Percentiles rank a stretch among this genome's conserved stretches.
phyloP scores from a whole-genome alignment of 1,140 invertebrate genomes.

The Drosophila repletoides region DNA sequence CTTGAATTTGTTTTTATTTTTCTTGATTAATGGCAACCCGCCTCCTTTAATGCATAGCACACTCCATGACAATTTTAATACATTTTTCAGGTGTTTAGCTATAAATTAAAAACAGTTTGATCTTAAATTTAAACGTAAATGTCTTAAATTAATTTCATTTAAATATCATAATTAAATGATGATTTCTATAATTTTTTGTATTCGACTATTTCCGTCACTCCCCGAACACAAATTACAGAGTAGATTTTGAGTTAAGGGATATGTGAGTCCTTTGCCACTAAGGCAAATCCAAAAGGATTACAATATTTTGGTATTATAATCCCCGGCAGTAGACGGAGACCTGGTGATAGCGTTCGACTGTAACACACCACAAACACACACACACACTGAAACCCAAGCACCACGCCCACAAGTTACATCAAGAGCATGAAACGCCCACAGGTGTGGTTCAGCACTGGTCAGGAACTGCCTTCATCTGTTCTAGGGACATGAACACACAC shows the following conservation, averaged over 20 bases:
- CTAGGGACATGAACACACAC: slow-evolving; percentile 26
- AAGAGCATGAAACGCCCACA: slow-evolving; percentile 28
- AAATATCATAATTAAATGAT: too few relatives aligned
- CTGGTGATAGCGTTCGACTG: slow-evolving; percentile 37
- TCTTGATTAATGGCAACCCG: too few relatives aligned
- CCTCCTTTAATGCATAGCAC: too few relatives aligned
- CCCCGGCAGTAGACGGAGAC: slow-evolving; percentile 57
- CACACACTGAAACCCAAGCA: slow-evolving; percentile 12
- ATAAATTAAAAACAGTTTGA: too few relatives aligned
- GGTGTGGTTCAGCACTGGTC: slow-evolving; percentile 53
- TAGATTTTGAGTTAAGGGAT: background rate
- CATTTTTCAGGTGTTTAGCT: too few relatives aligned
- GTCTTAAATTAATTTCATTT: too few relatives aligned
- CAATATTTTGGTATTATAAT: slow-evolving; percentile 59
- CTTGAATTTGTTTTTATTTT: too few relatives aligned
- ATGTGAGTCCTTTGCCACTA: slow-evolving; percentile 22
- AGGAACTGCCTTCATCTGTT: slow-evolving; percentile 43
- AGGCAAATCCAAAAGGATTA: slow-evolving; percentile 71
- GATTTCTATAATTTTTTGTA: too few relatives aligned
- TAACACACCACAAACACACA: slow-evolving; percentile 13
- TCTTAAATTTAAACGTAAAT: too few relatives aligned
- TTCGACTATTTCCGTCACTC: too few relatives aligned
- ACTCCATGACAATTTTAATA: too few relatives aligned
- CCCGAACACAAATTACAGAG: background rate
- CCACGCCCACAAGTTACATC: slow-evolving; percentile 28